Evolutionary conservation across 92 coral and sea anemone genomes (phyloP).

Genomic region (Actinostola sp.): DNA sequence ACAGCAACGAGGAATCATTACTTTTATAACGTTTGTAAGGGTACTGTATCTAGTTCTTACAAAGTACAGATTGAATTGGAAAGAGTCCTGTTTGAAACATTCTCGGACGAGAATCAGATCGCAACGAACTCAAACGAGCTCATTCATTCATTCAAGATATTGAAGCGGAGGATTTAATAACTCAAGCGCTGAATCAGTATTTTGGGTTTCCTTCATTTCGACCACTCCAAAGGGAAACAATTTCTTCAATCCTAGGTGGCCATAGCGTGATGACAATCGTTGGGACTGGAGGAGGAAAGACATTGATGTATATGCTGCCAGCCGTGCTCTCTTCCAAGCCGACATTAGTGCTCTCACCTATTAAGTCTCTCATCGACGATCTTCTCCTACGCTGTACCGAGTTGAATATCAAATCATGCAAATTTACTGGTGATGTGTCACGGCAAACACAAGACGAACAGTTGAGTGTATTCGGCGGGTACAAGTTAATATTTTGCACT

Average conservation of each 20-base stretch:
- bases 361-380: constrained; percentile 32
- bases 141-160: too few relatives aligned
- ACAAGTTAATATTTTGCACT: constrained; percentile 19
- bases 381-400: constrained; percentile 1
- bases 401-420: constrained; percentile 19
- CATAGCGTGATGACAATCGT: constrained; percentile 26
- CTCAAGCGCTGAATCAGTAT: not conserved
- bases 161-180: not conserved
- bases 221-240: constrained; percentile 39
- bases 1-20: too few relatives aligned
- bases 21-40: too few relatives aligned
- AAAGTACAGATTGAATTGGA: too few relatives aligned
- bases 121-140: too few relatives aligned
- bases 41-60: too few relatives aligned
- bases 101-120: too few relatives aligned
- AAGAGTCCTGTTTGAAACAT: too few relatives aligned
- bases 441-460: not conserved
- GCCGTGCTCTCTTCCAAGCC: constrained; percentile 34
- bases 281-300: constrained; percentile 44
- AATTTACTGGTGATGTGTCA: constrained; percentile 30
- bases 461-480: not conserved
- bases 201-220: constrained; percentile 27
- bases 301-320: constrained; percentile 37
- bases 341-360: constrained; percentile 28
- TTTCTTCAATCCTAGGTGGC: constrained; percentile 11